phyloP scores from a whole-genome alignment of 2,888 invertebrate species.

The Diachrysia chrysitis region DNA sequence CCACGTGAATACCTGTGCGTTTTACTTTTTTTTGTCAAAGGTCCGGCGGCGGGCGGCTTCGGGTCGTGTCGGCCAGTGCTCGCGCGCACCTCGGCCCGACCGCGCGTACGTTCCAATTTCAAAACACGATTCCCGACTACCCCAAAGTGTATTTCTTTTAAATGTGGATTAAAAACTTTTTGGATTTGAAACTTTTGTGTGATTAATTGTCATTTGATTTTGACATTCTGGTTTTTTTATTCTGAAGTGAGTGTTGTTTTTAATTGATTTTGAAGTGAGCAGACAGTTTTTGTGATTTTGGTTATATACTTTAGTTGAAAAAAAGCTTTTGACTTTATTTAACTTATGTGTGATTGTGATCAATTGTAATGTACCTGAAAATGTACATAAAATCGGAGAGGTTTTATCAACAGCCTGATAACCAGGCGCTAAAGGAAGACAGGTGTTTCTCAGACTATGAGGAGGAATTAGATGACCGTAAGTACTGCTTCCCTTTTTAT shows the following conservation, averaged over 20 bases:
- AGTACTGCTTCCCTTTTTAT: slow-evolving; percentile 59
- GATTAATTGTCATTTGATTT: not conserved
- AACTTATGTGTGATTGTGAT: slow-evolving; percentile 43
- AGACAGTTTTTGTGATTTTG: slow-evolving; percentile 19
- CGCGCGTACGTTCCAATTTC: slow-evolving; percentile 70
- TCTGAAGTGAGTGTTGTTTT: not conserved
- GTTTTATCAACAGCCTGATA: slow-evolving; percentile 82
- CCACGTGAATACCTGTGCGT: slow-evolving; percentile 68
- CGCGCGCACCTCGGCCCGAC: slow-evolving; percentile 73
- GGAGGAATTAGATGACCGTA: slow-evolving; percentile 82
- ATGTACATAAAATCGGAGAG: slow-evolving; percentile 86
- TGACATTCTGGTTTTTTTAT: slow-evolving; percentile 3
- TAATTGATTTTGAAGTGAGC: slow-evolving; percentile 3
- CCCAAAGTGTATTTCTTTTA: slow-evolving; percentile 6
- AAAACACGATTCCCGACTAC: slow-evolving; percentile 35
- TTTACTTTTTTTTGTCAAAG: slow-evolving; percentile 77
- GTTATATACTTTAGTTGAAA: slow-evolving; percentile 12
- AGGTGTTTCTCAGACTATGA: slow-evolving; percentile 82
- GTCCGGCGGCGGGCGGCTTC: slow-evolving; percentile 71
- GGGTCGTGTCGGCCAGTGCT: slow-evolving; percentile 79
- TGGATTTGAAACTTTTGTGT: not conserved
- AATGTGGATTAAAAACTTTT: slow-evolving; percentile 2
- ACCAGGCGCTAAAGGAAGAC: slow-evolving; percentile 78
- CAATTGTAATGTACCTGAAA: slow-evolving; percentile 81
- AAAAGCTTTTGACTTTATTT: not conserved